Evolutionary conservation across 1,140 invertebrate species (phyloP).

Genomic region (Zaprionus taronus): DNA sequence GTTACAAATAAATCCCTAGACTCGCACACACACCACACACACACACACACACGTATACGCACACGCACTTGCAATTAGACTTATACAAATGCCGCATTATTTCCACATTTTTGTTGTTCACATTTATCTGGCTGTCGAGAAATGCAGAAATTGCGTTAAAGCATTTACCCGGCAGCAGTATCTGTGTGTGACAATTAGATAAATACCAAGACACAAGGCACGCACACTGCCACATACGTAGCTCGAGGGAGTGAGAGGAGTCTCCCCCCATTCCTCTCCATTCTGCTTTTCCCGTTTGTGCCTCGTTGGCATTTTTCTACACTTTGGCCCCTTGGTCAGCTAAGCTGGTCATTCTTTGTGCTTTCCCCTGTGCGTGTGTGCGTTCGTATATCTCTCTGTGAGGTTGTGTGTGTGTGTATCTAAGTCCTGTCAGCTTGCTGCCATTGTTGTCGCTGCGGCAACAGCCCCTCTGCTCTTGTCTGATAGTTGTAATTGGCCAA

Average conservation of each 20-base stretch:
- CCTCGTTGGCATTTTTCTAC: slow-evolving; percentile 78
- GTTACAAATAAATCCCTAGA: slow-evolving; percentile 17
- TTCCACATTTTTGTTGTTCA: slow-evolving; percentile 65
- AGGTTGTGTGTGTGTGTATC: slow-evolving; percentile 19
- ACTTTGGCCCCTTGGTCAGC: slow-evolving; percentile 66
- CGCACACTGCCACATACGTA: not conserved
- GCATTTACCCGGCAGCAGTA: slow-evolving; percentile 33
- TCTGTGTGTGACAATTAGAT: slow-evolving; percentile 71
- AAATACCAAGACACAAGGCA: slow-evolving; percentile 76
- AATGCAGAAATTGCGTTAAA: slow-evolving; percentile 67
- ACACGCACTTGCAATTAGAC: slow-evolving; percentile 58
- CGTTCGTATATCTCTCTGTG: not conserved
- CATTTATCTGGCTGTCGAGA: slow-evolving; percentile 63
- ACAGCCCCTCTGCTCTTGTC: slow-evolving; percentile 56
- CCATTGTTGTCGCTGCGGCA: slow-evolving; percentile 62
- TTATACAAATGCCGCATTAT: slow-evolving; percentile 70
- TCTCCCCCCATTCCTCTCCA: no score
- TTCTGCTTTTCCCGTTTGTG: slow-evolving; percentile 39
- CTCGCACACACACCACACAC: slow-evolving; percentile 7
- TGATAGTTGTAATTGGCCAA: slow-evolving; percentile 83
- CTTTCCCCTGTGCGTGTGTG: slow-evolving; percentile 1
- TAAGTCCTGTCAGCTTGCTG: slow-evolving; percentile 40
- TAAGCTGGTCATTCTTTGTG: slow-evolving; percentile 60
- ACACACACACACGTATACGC: not conserved
- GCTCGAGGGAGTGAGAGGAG: not conserved